Percentiles rank a stretch among this genome's conserved stretches.
phyloP scores from a whole-genome alignment of 2,113 vertebrate genomes.

The Charadrius vociferus region DNA sequence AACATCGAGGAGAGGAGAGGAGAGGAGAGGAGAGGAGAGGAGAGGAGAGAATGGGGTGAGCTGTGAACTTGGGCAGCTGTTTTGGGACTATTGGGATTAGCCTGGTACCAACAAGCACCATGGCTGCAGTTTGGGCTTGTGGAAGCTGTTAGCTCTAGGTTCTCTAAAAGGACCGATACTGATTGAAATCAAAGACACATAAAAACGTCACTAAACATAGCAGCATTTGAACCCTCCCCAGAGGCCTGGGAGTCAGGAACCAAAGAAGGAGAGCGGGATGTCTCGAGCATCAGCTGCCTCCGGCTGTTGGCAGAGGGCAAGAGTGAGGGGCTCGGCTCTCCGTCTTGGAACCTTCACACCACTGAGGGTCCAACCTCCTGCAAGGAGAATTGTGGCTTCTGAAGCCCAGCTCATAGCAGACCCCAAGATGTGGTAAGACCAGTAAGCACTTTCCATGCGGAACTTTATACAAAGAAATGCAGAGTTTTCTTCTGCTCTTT shows the following conservation, averaged over 20 bases:
- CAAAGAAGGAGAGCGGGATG: not conserved
- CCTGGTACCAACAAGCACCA: not conserved
- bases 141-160: not conserved
- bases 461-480: not conserved
- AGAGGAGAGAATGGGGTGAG: not conserved
- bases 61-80: not conserved
- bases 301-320: not conserved
- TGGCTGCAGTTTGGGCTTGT: not conserved
- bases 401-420: not conserved
- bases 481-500: not conserved
- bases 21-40: no score
- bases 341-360: not conserved
- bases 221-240: not conserved
- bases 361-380: not conserved
- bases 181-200: not conserved
- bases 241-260: not conserved
- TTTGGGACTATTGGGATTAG: not conserved
- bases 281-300: not conserved
- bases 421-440: not conserved
- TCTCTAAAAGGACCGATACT: not conserved
- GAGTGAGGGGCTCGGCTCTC: not conserved
- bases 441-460: not conserved
- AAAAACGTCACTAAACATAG: not conserved
- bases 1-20: no score
- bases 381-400: not conserved